These are phyloP conservation scores for Trematocara variabile DNA, from an alignment of 2,113 vertebrate species.

Conservation along the genomic window DNA sequence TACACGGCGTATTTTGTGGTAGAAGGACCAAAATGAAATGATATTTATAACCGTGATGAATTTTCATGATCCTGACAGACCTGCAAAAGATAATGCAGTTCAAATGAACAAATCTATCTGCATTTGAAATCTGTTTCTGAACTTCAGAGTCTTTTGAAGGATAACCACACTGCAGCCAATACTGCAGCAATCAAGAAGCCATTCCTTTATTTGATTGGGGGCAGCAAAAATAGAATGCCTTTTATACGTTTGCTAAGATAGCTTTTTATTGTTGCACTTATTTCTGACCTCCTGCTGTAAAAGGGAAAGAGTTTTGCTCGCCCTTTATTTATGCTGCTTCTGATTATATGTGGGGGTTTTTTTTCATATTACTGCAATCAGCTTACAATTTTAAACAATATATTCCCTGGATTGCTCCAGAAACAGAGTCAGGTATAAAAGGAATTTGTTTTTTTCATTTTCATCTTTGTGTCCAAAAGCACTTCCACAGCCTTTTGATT, in stretches of 20 bases:
- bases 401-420: background rate
- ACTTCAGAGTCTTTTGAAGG: background rate
- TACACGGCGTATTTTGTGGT: background rate
- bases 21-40: background rate
- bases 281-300: background rate
- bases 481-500: background rate
- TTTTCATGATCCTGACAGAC: background rate
- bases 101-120: background rate
- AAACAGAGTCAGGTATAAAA: background rate
- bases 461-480: background rate
- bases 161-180: background rate
- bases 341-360: background rate
- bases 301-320: background rate
- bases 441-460: background rate
- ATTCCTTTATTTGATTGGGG: background rate
- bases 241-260: background rate
- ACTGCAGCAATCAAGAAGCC: background rate
- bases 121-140: background rate
- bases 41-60: background rate
- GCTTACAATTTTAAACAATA: background rate
- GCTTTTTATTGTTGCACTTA: background rate
- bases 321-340: background rate
- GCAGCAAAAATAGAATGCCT: background rate
- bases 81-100: background rate
- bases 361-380: background rate